Evolutionary conservation across 2,797 vertebrate genomes (phyloP).

Genomic region (Geotrypetes seraphini): DNA sequence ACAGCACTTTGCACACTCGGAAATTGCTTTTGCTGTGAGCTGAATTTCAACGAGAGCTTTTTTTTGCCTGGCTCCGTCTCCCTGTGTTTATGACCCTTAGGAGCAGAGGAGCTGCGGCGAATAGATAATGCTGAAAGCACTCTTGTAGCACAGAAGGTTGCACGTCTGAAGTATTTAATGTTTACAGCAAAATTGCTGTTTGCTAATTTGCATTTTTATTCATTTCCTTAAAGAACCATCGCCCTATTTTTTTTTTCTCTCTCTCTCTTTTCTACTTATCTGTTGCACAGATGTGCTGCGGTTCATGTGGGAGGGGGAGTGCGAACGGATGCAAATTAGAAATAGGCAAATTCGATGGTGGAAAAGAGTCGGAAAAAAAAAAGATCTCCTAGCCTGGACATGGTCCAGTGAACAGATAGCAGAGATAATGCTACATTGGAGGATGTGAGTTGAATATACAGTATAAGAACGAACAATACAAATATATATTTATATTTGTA

Average conservation of each 20-base stretch:
- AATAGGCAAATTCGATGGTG: conserved; percentile 19
- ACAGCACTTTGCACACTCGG: conserved; percentile 91
- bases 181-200: conserved; percentile 45
- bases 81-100: conserved; percentile 59
- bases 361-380: conserved; percentile 14
- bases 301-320: conserved; percentile 13
- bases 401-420: conserved; percentile 5
- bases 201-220: conserved; percentile 45
- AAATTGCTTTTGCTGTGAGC: conserved; percentile 95
- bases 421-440: conserved; percentile 17
- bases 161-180: conserved; percentile 54
- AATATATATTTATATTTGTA: no score
- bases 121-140: conserved; percentile 66
- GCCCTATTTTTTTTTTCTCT: conserved; percentile 31
- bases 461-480: no score
- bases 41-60: conserved; percentile 90
- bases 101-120: conserved; percentile 66
- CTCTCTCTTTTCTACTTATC: conserved; percentile 26
- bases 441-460: conserved; percentile 7
- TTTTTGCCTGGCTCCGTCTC: conserved; percentile 62
- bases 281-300: conserved; percentile 27
- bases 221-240: conserved; percentile 37
- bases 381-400: conserved; percentile 9
- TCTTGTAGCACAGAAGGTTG: conserved; percentile 43
- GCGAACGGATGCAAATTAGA: neutral